phyloP scores from a whole-genome alignment of 2,888 invertebrate genomes.

The Lycophotia porphyrea region DNA sequence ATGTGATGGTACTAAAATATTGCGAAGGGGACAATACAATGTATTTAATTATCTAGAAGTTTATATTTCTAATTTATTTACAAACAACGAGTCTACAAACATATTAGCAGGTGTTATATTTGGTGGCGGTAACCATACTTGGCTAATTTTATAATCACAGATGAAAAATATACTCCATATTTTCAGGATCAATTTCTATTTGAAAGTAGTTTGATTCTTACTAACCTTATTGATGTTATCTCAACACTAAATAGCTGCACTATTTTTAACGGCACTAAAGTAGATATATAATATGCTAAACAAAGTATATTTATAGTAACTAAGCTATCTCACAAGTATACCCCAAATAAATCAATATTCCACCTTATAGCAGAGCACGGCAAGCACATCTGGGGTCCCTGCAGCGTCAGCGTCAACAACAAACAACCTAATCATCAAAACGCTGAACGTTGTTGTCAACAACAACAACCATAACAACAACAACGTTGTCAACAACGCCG shows the following conservation, averaged over 20 bases:
- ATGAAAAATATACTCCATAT: neutral
- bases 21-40: neutral
- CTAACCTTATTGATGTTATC: constrained; percentile 15
- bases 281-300: constrained; percentile 4
- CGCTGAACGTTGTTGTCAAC: constrained; percentile 88
- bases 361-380: constrained; percentile 80
- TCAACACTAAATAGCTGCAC: constrained; percentile 41
- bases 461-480: constrained; percentile 90
- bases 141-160: constrained; percentile 1
- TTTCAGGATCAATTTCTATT: constrained; percentile 14
- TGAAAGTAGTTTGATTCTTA: constrained; percentile 4
- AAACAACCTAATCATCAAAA: constrained; percentile 89
- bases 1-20: constrained; percentile 17
- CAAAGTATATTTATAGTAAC: constrained; percentile 3
- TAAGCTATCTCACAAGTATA: constrained; percentile 31
- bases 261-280: neutral
- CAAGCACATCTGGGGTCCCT: constrained; percentile 82
- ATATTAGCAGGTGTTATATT: neutral
- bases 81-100: neutral
- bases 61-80: neutral
- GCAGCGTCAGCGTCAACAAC: constrained; percentile 86
- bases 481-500: constrained; percentile 89
- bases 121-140: constrained; percentile 54
- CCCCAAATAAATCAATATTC: constrained; percentile 46
- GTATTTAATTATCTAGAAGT: neutral